Evolutionary conservation across 2,888 invertebrate genomes (phyloP).

Genomic region (Tachina lurida): DNA sequence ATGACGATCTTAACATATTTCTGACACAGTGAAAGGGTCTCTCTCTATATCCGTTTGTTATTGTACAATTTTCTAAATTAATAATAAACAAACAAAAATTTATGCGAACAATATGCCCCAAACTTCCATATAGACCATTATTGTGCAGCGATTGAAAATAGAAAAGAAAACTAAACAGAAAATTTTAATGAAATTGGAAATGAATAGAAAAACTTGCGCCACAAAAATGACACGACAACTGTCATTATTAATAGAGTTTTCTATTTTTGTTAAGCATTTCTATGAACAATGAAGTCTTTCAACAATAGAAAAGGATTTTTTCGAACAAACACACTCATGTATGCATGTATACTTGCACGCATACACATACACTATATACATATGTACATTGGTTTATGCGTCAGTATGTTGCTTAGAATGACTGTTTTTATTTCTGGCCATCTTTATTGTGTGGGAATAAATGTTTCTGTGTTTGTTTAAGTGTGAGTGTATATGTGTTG

Average conservation of each 20-base stretch:
- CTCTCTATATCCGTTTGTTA: fast-evolving
- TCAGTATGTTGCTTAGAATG: neutral
- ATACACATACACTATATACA: no score
- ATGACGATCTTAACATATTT: no score
- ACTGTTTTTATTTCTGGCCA: neutral
- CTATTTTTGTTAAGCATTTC: conserved; percentile 1
- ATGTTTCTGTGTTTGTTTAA: neutral
- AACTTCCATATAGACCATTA: conserved; percentile 16
- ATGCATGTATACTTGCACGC: no score
- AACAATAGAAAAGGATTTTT: neutral
- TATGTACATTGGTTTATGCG: no score
- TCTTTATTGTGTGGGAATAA: conserved; percentile 26
- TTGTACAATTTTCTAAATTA: no score
- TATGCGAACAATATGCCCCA: neutral
- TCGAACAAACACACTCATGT: neutral
- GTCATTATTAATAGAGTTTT: conserved; percentile 55
- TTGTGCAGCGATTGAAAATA: neutral
- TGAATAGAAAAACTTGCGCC: conserved; percentile 18
- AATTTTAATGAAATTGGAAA: conserved; percentile 3
- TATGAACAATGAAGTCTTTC: conserved; percentile 25
- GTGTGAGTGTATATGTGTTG: neutral
- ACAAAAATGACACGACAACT: conserved; percentile 57
- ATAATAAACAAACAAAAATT: neutral
- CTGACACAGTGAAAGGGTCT: no score
- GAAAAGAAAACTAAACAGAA: neutral